Evolutionary conservation across 2,113 vertebrate genomes (phyloP).

Genomic region (Heterocephalus glaber): DNA sequence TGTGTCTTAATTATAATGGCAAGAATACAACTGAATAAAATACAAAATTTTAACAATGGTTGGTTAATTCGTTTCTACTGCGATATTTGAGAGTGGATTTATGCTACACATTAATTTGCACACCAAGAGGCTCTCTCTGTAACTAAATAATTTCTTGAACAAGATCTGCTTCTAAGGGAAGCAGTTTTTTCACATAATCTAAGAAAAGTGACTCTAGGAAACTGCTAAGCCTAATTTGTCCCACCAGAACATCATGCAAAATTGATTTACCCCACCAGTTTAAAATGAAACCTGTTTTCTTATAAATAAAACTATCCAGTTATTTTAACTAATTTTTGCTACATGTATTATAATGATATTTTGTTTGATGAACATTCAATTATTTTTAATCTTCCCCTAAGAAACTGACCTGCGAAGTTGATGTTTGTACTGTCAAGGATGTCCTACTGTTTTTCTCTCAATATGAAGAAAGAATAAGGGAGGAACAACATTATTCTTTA

Average conservation of each 20-base stretch:
- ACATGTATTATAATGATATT: neutral
- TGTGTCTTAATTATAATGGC: neutral
- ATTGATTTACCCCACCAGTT: neutral
- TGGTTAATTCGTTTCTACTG: neutral
- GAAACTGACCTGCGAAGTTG: slow-evolving; percentile 65
- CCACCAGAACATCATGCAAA: neutral
- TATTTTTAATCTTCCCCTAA: slow-evolving; percentile 54
- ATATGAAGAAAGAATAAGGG: slow-evolving; percentile 36
- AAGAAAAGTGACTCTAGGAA: neutral
- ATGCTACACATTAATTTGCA: neutral
- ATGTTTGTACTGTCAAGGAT: slow-evolving; percentile 42
- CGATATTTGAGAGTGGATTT: neutral
- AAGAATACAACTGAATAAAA: neutral
- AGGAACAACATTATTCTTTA: neutral
- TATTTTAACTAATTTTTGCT: slow-evolving; percentile 42
- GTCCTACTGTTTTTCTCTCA: slow-evolving; percentile 54
- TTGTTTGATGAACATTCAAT: neutral
- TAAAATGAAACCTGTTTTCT: neutral
- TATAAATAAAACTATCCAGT: neutral
- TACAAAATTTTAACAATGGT: neutral
- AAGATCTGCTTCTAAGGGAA: neutral
- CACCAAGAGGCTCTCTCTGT: neutral
- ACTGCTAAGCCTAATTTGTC: neutral
- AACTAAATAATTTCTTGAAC: slow-evolving; percentile 26
- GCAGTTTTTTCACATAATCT: neutral